Evolutionary conservation across 1,140 invertebrate species (phyloP).

Genomic region (Delia radicum): DNA sequence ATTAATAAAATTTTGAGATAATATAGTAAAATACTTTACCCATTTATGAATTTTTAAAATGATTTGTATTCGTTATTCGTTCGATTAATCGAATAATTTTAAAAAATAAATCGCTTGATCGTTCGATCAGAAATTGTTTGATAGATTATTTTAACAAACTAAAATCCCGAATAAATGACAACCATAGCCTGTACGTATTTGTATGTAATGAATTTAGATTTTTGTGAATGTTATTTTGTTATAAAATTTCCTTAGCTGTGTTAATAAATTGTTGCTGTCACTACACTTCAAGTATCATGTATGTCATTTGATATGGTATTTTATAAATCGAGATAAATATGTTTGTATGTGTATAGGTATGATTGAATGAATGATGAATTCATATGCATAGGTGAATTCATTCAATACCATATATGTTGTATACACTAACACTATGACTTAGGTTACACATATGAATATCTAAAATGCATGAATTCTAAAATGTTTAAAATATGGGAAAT

Average conservation of each 20-base stretch:
- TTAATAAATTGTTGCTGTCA: conserved; percentile 4
- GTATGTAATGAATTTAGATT: neutral
- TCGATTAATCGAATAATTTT: too few relatives aligned
- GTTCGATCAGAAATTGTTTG: too few relatives aligned
- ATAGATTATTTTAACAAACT: too few relatives aligned
- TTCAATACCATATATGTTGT: neutral
- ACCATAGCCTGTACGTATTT: neutral
- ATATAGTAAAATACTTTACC: too few relatives aligned
- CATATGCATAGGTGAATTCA: too few relatives aligned
- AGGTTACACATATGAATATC: neutral
- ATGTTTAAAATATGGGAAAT: too few relatives aligned
- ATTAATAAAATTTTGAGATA: too few relatives aligned
- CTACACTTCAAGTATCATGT: neutral
- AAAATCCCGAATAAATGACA: neutral
- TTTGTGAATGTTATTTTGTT: neutral
- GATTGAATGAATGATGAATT: neutral
- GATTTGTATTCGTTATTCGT: too few relatives aligned
- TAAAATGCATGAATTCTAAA: too few relatives aligned
- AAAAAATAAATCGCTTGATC: too few relatives aligned
- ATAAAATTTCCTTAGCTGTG: neutral
- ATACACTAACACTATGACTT: neutral
- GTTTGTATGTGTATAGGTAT: neutral
- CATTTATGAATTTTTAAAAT: too few relatives aligned
- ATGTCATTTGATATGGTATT: conserved; percentile 1
- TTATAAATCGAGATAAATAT: neutral